Evolutionary conservation across 92 coral and sea anemone genomes (phyloP).

Genomic region (Actinostola sp.): DNA sequence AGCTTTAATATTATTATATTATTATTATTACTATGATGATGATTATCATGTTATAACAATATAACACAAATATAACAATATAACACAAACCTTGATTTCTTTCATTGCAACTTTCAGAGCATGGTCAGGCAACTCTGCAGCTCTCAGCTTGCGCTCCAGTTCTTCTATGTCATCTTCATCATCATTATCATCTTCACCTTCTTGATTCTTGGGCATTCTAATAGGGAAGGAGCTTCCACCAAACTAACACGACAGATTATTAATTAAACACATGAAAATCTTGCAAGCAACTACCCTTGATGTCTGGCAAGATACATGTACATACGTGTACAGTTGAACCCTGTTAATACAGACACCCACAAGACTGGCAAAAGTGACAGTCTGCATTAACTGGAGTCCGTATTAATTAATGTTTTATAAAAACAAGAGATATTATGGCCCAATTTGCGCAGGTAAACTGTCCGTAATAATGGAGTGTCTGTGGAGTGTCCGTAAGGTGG

Average conservation of each 20-base stretch:
- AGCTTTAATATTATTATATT: too few species aligned
- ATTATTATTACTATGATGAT: too few species aligned
- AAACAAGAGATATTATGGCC: too few species aligned
- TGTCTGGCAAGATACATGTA: neutral
- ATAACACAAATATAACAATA: neutral
- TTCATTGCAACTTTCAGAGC: slow-evolving; percentile 79
- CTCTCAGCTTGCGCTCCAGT: slow-evolving; percentile 59
- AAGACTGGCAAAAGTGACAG: too few species aligned
- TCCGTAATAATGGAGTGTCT: too few species aligned
- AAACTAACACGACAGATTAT: slow-evolving; percentile 18
- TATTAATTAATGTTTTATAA: too few species aligned
- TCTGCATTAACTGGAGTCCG: too few species aligned
- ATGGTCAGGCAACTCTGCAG: slow-evolving; percentile 71
- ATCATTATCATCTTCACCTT: slow-evolving; percentile 57
- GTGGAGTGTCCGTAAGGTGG: too few species aligned
- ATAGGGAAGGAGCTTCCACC: slow-evolving; percentile 45
- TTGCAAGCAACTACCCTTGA: neutral
- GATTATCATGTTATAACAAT: too few species aligned
- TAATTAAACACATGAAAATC: neutral
- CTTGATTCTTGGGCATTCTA: slow-evolving; percentile 26
- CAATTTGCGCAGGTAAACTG: too few species aligned
- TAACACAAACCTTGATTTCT: slow-evolving; percentile 54
- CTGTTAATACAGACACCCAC: too few species aligned
- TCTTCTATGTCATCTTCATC: slow-evolving; percentile 75
- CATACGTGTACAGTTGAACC: too few species aligned